Evolutionary conservation across 2,113 vertebrate species (phyloP), one percentile per base, ranked within the genome.

Genomic region (Albula goreensis): DNA sequence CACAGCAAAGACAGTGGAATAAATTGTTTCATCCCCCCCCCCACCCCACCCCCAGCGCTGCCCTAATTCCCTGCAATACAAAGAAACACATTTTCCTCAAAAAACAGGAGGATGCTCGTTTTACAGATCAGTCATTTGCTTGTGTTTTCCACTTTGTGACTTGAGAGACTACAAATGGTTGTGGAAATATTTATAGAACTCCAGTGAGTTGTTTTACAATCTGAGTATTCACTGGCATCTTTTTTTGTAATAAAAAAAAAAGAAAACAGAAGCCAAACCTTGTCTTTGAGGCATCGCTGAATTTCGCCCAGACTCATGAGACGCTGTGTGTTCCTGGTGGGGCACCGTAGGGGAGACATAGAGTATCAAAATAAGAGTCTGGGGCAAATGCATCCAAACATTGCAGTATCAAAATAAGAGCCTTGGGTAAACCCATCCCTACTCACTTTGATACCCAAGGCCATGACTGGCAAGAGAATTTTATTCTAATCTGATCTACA

Each of bases 261-360:
- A 66, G 31, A 41, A 41, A 41, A 41, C 31, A 41, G 31, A 66
- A 80, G 22, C 85, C 9, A 74, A 83, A 94, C 91, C 93, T 96
- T 92, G 19, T 95, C 91, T 90, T 89, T 87, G 9, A 94, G 50
- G 79, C 89, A 89, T 0, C 6, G 80, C 89, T 95, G 94, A 77
- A 96, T 92, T n/a, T 95, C 93, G 74, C 49, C 89, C 84, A 89
- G 13, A 0, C 92, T 85, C 86, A 89, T 83, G 78, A 56, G 70
- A 11, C 82, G 84, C 83, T 84, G 88, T 8, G 50, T 22, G 52
- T 81, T 78, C 53, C 85, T n/a, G 7, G 79, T 19, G 50, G 10
- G 82, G 57, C 48, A 50, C 87, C 94, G 96, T 66, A 74, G 89
- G 15, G 78, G 8, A 63, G 82, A 83, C 17, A 60, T 9, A 79